Conservation (phyloP, 2,113 vertebrate genomes). For the Cryptotis parvus region DNA sequence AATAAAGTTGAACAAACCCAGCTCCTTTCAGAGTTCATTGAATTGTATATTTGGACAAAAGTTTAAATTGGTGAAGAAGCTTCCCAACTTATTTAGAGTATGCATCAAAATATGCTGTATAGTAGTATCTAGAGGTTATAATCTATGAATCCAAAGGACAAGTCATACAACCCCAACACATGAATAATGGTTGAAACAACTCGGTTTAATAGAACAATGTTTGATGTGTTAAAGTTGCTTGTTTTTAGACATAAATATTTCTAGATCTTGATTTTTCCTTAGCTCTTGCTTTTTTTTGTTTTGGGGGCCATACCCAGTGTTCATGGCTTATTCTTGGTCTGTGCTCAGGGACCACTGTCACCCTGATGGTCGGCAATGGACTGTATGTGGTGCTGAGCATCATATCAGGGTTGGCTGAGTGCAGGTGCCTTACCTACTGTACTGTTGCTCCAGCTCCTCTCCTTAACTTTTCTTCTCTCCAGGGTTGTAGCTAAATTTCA, state of each 20-base stretch:
- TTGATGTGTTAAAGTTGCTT: too few species aligned
- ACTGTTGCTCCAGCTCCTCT: too few species aligned
- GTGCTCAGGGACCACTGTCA: too few species aligned
- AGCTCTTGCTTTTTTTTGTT: neutral
- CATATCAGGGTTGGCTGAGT: too few species aligned
- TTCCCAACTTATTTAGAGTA: neutral
- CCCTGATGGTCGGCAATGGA: too few species aligned
- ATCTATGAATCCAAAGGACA: neutral
- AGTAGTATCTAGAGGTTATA: too few species aligned
- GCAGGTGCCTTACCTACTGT: too few species aligned
- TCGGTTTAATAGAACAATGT: constrained; percentile 5
- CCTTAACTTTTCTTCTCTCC: neutral
- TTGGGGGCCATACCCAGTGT: too few species aligned
- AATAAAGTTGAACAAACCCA: neutral
- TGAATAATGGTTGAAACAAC: neutral
- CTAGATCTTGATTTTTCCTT: neutral
- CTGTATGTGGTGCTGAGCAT: too few species aligned
- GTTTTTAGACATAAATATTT: neutral
- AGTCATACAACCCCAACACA: neutral
- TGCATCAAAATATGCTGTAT: neutral
- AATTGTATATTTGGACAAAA: neutral
- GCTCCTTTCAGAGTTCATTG: neutral
- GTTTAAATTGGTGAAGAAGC: neutral
- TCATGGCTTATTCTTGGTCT: neutral
- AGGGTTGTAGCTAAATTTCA: constrained; percentile 11